These are phyloP conservation scores for Drosophila picticornis DNA, from an alignment of 2,888 invertebrate species.

Conservation along the genomic window DNA sequence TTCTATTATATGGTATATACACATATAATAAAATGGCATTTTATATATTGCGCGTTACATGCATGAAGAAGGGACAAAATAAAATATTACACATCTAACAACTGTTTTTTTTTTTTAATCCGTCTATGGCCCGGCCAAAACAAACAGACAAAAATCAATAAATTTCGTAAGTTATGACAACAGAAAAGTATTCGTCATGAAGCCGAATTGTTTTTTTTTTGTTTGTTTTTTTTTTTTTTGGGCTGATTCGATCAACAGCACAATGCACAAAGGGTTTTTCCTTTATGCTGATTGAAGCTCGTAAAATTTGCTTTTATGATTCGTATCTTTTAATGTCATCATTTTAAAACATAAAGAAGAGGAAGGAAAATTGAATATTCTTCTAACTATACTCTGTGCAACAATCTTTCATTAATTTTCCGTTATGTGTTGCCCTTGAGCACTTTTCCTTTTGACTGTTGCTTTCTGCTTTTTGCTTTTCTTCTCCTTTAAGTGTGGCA, in stretches of 20 bases:
- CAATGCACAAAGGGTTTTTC: conserved; percentile 1
- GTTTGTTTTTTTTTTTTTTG: neutral
- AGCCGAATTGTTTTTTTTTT: conserved; percentile 30
- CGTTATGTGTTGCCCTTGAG: conserved; percentile 3
- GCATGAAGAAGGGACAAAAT: neutral
- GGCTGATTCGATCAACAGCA: conserved; percentile 7
- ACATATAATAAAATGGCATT: conserved; percentile 32
- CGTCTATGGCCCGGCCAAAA: conserved; percentile 62
- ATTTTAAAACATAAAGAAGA: neutral
- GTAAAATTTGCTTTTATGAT: neutral
- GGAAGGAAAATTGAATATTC: neutral
- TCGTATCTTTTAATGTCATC: neutral
- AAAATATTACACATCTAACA: neutral
- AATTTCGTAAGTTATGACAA: conserved; percentile 60
- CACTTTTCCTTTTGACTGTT: conserved; percentile 15
- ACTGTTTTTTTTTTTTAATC: conserved; percentile 10
- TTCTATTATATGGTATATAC: conserved; percentile 42
- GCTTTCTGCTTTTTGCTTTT: conserved; percentile 31
- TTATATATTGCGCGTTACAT: conserved; percentile 18
- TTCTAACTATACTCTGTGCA: neutral
- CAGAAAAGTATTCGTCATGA: conserved; percentile 9
- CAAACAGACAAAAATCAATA: conserved; percentile 75
- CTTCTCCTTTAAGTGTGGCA: conserved; percentile 51
- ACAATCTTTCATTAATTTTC: neutral
- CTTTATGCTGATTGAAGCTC: neutral